Evolutionary conservation across 2,888 invertebrate genomes (phyloP).

Genomic region (Autographa pulchrina): DNA sequence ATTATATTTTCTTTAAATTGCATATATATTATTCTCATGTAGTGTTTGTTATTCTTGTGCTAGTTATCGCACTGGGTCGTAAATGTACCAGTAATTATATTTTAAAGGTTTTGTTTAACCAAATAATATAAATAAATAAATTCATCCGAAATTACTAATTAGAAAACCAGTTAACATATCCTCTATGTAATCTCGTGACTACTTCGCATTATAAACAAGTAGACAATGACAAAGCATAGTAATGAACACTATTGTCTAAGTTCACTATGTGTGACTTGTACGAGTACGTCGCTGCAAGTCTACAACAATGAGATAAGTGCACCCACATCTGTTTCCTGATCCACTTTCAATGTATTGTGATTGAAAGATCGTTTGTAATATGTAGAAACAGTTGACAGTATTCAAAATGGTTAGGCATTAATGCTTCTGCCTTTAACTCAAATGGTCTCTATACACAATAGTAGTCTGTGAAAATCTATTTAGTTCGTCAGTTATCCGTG

Average conservation of each 20-base stretch:
- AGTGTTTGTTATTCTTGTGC: no score
- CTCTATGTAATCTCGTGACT: slow-evolving; percentile 6
- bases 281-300: slow-evolving; percentile 12
- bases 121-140: no score
- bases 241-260: slow-evolving; percentile 56
- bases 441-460: no score
- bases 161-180: neutral
- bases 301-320: slow-evolving; percentile 44
- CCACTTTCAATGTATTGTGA: slow-evolving; percentile 37
- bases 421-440: no score
- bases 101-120: no score
- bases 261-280: slow-evolving; percentile 47
- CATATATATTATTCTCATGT: no score
- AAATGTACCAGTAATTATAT: no score
- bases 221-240: slow-evolving; percentile 33
- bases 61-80: no score
- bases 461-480: no score
- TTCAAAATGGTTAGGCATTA: neutral
- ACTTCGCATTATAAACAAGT: slow-evolving; percentile 29
- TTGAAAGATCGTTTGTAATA: slow-evolving; percentile 30
- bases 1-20: no score
- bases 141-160: neutral
- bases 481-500: no score
- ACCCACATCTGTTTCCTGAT: slow-evolving; percentile 40
- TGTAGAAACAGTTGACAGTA: neutral